phyloP scores from a whole-genome alignment of 1,140 invertebrate genomes.

The Bombus haemorrhoidalis region DNA sequence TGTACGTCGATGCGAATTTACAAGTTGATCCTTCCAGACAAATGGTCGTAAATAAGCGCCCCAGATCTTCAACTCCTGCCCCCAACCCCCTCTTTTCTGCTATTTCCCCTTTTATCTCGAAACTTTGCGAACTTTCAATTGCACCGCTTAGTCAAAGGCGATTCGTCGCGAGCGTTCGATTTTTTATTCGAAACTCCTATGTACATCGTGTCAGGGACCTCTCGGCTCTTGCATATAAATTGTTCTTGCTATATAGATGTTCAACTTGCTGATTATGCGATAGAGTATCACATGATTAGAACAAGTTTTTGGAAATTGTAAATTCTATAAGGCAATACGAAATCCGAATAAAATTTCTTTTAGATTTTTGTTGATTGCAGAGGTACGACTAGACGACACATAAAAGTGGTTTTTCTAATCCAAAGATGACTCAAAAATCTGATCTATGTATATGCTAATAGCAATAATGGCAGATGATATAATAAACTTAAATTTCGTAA shows the following conservation, averaged over 20 bases:
- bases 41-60: slow-evolving; percentile 28
- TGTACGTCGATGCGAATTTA: slow-evolving; percentile 23
- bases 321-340: too few relatives aligned
- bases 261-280: neutral
- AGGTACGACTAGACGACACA: too few relatives aligned
- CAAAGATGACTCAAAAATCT: too few relatives aligned
- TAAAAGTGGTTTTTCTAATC: too few relatives aligned
- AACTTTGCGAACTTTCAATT: slow-evolving; percentile 25
- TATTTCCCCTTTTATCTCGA: neutral
- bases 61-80: neutral
- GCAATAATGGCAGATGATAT: too few relatives aligned
- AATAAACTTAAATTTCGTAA: too few relatives aligned
- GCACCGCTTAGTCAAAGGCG: slow-evolving; percentile 1
- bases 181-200: neutral
- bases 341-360: too few relatives aligned
- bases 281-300: too few relatives aligned
- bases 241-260: neutral
- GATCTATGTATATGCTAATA: too few relatives aligned
- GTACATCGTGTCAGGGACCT: neutral
- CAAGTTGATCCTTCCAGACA: slow-evolving; percentile 15
- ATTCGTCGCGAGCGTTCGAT: neutral
- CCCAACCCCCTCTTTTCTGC: neutral
- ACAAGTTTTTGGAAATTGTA: too few relatives aligned
- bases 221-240: neutral
- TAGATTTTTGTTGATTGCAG: too few relatives aligned